These are phyloP conservation scores for Parambassis ranga DNA, from an alignment of 2,797 vertebrate species.

Conservation along the genomic window DNA sequence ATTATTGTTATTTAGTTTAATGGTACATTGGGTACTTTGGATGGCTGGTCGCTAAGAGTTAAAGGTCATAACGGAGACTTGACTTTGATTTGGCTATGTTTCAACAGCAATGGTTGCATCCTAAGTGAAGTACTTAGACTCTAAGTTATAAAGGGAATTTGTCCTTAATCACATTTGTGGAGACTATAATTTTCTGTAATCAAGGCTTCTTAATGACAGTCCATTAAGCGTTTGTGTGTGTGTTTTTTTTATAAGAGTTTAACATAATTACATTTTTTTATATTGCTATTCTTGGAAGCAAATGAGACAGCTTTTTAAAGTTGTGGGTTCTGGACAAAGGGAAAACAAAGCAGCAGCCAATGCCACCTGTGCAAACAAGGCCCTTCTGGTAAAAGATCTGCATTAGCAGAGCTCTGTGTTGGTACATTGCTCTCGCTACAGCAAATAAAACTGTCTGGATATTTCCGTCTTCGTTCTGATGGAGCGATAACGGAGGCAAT, in stretches of 20 bases:
- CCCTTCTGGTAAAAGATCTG: slow-evolving; percentile 62
- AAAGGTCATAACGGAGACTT: slow-evolving; percentile 49
- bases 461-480: slow-evolving; percentile 40
- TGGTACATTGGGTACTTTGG: slow-evolving; percentile 42
- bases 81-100: slow-evolving; percentile 33
- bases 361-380: slow-evolving; percentile 82
- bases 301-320: slow-evolving; percentile 62
- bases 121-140: slow-evolving; percentile 32
- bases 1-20: slow-evolving; percentile 62
- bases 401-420: slow-evolving; percentile 47
- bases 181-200: slow-evolving; percentile 76
- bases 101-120: slow-evolving; percentile 38
- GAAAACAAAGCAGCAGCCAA: slow-evolving; percentile 69
- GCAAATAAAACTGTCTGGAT: slow-evolving; percentile 56
- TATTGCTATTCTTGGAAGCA: slow-evolving; percentile 70
- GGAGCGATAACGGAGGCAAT: slow-evolving; percentile 39
- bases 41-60: slow-evolving; percentile 38
- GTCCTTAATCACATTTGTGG: slow-evolving; percentile 66
- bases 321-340: slow-evolving; percentile 71
- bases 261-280: slow-evolving; percentile 73
- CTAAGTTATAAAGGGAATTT: slow-evolving; percentile 56
- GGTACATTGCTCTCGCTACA: slow-evolving; percentile 48
- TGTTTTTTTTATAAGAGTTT: slow-evolving; percentile 37
- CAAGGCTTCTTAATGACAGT: slow-evolving; percentile 70
- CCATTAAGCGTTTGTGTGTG: slow-evolving; percentile 62